Base-by-base conservation (phyloP, 2,888 invertebrate species). In the Actias luna region DNA sequence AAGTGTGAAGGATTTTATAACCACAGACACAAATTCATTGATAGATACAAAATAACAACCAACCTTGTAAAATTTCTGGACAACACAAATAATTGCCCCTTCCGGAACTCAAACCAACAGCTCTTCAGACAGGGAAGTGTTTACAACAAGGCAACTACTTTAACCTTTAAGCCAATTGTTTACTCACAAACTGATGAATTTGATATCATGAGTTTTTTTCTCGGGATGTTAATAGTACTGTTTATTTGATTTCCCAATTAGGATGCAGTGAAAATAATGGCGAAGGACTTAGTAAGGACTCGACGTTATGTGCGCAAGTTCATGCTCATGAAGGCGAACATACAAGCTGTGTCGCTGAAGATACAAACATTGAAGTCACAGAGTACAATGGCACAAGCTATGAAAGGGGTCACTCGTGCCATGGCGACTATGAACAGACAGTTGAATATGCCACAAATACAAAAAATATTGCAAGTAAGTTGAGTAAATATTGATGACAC, bases 251-350 rank as follows among this genome's bases (percentile, higher is more conserved):
- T 5, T 33, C 5, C 18, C 14, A 22, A 69, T 12, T 82, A 98
- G 98, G 99, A 99, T 92, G 98, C 99, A 16, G 99, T 99, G 0
- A 99, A 99, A 93, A 99, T 99, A 73, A 99, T 99, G 99, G 99
- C 99, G 0, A 98, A 98, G 85, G 99, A 99, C 92, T 93, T 99
- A 71, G 99, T 99, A 7, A 94, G 99, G 71, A 99, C 99, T 0
- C 94, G 99, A 66, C 95, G 96, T 59, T 99, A 99, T 80, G 96
- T 97, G 60, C 99, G 99, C 87, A 99, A 99, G 89, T 99, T 99
- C 85, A 99, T 99, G 96, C 87, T 99, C 71, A 99, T 99, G 99
- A 97, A 98, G 84, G 99, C 99, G 1, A 99, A 99, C 87, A 99
- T 99, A 76, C 99, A 99, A 90, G 99, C 98, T 0, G 98, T 99